These are phyloP conservation scores for Crematogaster levior DNA, from an alignment of 2,888 invertebrate genomes.

Conservation along the genomic window DNA sequence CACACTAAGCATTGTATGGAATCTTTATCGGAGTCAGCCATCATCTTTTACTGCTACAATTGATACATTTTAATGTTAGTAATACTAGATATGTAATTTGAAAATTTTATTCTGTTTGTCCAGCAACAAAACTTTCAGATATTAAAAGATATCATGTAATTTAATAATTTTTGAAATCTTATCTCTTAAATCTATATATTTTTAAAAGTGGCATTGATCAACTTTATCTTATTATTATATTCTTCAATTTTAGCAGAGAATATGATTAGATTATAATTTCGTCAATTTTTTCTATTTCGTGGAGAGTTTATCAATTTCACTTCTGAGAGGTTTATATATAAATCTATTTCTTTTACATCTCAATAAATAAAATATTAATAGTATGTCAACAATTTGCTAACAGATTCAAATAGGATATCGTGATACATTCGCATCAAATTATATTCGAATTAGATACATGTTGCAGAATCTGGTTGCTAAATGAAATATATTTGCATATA, in stretches of 20 bases:
- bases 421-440: no score
- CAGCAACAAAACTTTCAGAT: neutral
- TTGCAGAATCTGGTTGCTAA: neutral
- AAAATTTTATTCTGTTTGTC: neutral
- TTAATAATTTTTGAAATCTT: neutral
- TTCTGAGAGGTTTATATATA: neutral
- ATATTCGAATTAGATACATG: no score
- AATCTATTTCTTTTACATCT: neutral
- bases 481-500: no score
- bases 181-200: neutral
- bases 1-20: slow-evolving; percentile 88
- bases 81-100: neutral
- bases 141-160: neutral
- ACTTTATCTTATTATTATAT: neutral
- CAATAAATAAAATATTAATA: no score
- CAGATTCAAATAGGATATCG: neutral
- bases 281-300: no score
- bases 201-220: neutral
- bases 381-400: no score
- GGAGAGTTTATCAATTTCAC: no score
- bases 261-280: neutral
- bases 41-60: slow-evolving; percentile 76
- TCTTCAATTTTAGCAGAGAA: neutral
- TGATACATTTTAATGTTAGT: slow-evolving; percentile 19
- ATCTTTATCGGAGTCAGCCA: slow-evolving; percentile 81